Percentiles rank a stretch among this genome's conserved stretches.
Evolutionary conservation across 2,113 vertebrate species (phyloP).

Genomic region (Bungarus multicinctus): DNA sequence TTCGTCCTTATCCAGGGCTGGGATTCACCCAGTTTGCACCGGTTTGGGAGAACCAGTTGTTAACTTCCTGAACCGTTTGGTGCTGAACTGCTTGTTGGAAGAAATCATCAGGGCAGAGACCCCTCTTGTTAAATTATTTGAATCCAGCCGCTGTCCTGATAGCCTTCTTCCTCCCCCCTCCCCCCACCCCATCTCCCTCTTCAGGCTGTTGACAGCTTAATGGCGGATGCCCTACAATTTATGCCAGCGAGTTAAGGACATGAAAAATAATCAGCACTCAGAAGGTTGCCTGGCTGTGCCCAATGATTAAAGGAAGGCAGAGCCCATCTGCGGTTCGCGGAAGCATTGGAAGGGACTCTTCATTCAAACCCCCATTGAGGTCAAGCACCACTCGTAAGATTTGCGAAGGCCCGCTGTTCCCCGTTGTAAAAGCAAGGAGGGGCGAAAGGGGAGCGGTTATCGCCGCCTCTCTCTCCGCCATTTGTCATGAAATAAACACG

Average conservation of each 20-base stretch:
- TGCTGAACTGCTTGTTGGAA: too few relatives aligned
- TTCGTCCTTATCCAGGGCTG: neutral
- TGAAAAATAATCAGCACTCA: neutral
- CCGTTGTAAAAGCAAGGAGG: neutral
- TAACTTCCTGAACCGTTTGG: too few relatives aligned
- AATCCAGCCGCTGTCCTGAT: neutral
- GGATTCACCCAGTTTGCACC: too few relatives aligned
- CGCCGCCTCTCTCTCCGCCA: neutral
- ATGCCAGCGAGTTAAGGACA: neutral
- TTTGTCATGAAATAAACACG: neutral
- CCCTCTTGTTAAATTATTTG: too few relatives aligned
- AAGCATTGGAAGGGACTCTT: neutral
- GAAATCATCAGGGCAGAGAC: too few relatives aligned
- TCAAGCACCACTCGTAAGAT: neutral
- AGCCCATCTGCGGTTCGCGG: fast-evolving
- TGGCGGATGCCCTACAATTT: too few relatives aligned
- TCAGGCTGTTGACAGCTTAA: neutral
- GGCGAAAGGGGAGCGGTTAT: neutral
- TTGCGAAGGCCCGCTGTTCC: neutral
- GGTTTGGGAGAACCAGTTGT: too few relatives aligned
- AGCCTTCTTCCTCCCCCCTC: neutral
- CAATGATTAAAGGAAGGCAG: neutral
- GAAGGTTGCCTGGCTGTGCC: neutral
- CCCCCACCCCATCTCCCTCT: neutral
- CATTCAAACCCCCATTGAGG: neutral